Percentiles rank a stretch among this genome's conserved stretches.
These are phyloP conservation scores for Rhamnusium bicolor DNA, from an alignment of 2,888 invertebrate species.

Conservation along the genomic window DNA sequence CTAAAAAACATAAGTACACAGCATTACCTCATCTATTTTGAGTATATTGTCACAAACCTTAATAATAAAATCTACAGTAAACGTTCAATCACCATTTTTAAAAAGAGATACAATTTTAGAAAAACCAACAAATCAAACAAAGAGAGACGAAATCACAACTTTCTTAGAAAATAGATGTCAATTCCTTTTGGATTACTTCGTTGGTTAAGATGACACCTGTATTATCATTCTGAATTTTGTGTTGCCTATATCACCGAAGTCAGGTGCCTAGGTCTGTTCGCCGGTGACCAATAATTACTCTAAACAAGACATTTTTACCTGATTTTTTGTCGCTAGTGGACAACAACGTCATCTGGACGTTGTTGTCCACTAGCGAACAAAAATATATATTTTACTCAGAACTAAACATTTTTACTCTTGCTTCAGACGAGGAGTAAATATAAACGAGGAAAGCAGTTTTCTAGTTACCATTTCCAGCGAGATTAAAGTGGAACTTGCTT, in stretches of 20 bases:
- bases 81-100: conserved; percentile 64
- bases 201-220: conserved; percentile 11
- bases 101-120: conserved; percentile 55
- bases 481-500: no score
- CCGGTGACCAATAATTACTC: no score
- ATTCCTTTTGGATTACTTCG: neutral
- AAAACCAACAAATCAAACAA: conserved; percentile 29
- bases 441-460: no score
- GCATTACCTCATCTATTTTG: neutral
- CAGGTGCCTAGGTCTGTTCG: no score
- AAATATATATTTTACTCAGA: no score
- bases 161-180: conserved; percentile 30
- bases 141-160: conserved; percentile 15
- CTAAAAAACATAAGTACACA: conserved; percentile 13
- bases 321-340: no score
- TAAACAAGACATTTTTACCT: no score
- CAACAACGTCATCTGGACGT: no score
- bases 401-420: no score
- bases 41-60: conserved; percentile 30
- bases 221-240: conserved; percentile 3
- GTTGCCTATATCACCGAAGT: conserved; percentile 11
- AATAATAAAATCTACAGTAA: conserved; percentile 51
- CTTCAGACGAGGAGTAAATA: no score
- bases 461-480: no score
- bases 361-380: no score